Conservation (phyloP, 2,888 invertebrate genomes). For the Dioctria rufipes region DNA sequence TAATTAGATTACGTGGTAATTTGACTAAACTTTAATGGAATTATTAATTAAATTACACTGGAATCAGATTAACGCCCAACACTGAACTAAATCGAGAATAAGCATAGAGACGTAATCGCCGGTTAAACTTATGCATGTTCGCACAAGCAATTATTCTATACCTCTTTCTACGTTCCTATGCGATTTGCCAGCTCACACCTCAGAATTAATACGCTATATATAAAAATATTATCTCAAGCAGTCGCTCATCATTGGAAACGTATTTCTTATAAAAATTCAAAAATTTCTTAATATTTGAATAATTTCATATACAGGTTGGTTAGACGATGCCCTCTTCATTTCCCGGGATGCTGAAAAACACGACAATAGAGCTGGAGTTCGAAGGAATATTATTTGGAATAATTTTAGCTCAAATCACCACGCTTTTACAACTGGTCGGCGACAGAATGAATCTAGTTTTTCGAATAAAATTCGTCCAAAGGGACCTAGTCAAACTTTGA, state of each 20-base stretch:
- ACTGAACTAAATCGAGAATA: no score
- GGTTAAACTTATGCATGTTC: no score
- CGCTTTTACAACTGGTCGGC: slow-evolving; percentile 81
- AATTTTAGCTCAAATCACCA: slow-evolving; percentile 78
- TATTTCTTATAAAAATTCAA: neutral
- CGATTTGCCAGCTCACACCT: no score
- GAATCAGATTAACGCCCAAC: no score
- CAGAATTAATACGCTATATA: no score
- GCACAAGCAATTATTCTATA: no score
- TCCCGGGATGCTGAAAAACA: slow-evolving; percentile 68
- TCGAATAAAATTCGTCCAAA: slow-evolving; percentile 77
- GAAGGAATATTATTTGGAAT: slow-evolving; percentile 73
- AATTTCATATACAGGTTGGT: slow-evolving; percentile 71
- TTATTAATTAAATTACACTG: no score
- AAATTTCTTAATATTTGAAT: neutral
- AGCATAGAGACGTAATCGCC: no score
- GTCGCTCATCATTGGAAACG: slow-evolving; percentile 10
- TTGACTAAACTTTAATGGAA: no score
- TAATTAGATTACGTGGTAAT: no score
- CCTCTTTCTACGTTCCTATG: no score
- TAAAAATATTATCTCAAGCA: slow-evolving; percentile 18
- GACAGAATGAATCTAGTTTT: slow-evolving; percentile 73
- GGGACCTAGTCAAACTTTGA: slow-evolving; percentile 79
- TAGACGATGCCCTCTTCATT: slow-evolving; percentile 73
- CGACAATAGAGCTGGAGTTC: slow-evolving; percentile 67